Evolutionary conservation across 2,797 vertebrate genomes (phyloP), one percentile per base, ranked within the genome.

Genomic region (Sebastes hopkinsi): DNA sequence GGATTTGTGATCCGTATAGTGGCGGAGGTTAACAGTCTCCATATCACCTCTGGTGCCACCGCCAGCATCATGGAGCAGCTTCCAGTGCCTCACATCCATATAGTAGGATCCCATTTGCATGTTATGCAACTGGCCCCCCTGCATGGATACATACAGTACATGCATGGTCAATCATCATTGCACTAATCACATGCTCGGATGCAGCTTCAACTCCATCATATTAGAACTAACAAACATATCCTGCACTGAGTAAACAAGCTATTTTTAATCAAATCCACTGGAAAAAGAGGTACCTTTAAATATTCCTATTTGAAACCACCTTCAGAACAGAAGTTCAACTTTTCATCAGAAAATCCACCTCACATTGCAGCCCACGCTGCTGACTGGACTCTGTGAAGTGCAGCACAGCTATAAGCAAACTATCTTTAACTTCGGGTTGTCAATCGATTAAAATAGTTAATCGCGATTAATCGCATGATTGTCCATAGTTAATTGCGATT

Each of bases 171-270:
- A 75, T 46, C 78, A 81, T 72, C 70, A 72, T 82, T 56, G 54
- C 68, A 81, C 16, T 14, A 75, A 88, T 89, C 77, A 73, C 68
- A 87, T 79, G 82, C 81, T 72, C 55, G 25, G 61, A 11, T 67
- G 42, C 46, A 78, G 50, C 2, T 79, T 84, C 20, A 77, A 58
- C 18, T 38, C 16, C 72, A 38, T 85, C 46, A 62, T 34, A 71
- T 68, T n/a, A 69, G 34, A 71, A 64, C 23, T 36, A 72, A 72
- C 30, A 80, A 69, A 80, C 60, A 65, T 7, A 18, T 30, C 55
- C 29, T 46, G 62, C 29, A n/a, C 52, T 3, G 6, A 68, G 14
- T 67, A 64, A 67, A 75, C 55, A 60, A 56, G 5, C 54, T 52
- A 30, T 67, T 55, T 78, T 20, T 2, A 61, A 46, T 65, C 54